phyloP scores from a whole-genome alignment of 2,113 vertebrate genomes.

The Cochlearius cochlearius region DNA sequence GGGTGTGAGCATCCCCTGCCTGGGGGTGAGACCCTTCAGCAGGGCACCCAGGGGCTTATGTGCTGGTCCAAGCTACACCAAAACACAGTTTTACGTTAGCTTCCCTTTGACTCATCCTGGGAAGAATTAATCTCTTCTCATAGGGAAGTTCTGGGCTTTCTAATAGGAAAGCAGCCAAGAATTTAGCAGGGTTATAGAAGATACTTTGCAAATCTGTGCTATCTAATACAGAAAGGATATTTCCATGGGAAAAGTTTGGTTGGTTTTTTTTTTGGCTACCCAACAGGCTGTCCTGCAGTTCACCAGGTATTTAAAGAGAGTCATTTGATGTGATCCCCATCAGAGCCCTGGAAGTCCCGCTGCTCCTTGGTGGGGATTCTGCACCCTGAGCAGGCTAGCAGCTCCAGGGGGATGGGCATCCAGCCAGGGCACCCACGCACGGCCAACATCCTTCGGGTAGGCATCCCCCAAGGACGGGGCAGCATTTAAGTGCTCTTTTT shows the following conservation, averaged over 20 bases:
- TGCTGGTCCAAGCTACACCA: not conserved
- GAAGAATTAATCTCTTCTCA: not conserved
- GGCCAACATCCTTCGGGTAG: fast-evolving
- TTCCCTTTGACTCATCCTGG: not conserved
- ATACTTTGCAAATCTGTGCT: not conserved
- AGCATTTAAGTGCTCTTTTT: not conserved
- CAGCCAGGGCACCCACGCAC: fast-evolving
- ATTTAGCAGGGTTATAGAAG: not conserved
- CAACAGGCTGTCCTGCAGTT: not conserved
- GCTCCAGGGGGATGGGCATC: fast-evolving
- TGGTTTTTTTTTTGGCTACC: not conserved
- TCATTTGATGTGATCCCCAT: not conserved
- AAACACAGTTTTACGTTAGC: fast-evolving
- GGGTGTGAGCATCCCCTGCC: not conserved
- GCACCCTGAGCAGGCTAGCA: not conserved
- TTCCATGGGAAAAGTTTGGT: fast-evolving
- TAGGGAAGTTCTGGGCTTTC: not conserved
- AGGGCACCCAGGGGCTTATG: fast-evolving
- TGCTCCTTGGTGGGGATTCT: not conserved
- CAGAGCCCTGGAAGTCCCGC: fast-evolving
- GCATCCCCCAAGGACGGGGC: too few relatives aligned
- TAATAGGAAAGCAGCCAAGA: not conserved
- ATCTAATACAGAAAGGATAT: not conserved
- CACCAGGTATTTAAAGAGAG: not conserved
- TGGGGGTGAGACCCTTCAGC: fast-evolving